These are phyloP conservation scores for Pseudoatta argentina DNA, from an alignment of 1,140 invertebrate genomes.

Conservation along the genomic window DNA sequence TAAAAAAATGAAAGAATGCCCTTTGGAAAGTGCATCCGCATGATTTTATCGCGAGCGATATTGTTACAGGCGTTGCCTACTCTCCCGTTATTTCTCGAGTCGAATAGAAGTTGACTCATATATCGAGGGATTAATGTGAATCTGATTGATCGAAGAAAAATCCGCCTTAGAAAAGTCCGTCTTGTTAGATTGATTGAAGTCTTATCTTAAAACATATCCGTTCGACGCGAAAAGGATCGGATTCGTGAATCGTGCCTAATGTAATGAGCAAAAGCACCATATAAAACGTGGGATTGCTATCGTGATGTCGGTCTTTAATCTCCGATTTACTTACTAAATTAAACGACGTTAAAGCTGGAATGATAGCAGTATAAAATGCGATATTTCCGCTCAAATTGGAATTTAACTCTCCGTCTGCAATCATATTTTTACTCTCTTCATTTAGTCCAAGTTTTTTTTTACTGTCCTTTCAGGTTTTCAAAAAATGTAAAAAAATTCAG, in stretches of 20 bases:
- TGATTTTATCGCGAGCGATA: constrained; percentile 37
- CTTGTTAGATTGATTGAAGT: constrained; percentile 53
- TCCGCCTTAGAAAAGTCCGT: constrained; percentile 31
- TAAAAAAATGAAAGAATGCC: neutral
- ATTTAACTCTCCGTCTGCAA: neutral
- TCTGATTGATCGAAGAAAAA: constrained; percentile 47
- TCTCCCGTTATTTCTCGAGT: constrained; percentile 5
- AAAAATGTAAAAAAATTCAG: too few species aligned
- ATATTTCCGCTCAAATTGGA: neutral
- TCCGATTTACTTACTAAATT: constrained; percentile 50
- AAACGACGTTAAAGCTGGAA: constrained; percentile 10
- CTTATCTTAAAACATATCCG: constrained; percentile 51
- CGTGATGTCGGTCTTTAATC: neutral
- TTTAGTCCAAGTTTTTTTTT: too few species aligned
- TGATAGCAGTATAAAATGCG: neutral
- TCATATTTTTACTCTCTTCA: too few species aligned
- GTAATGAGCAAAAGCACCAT: constrained; percentile 50
- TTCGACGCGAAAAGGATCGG: constrained; percentile 28
- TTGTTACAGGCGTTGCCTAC: constrained; percentile 28
- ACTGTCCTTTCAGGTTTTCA: too few species aligned
- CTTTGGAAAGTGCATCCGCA: constrained; percentile 31
- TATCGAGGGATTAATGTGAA: constrained; percentile 41
- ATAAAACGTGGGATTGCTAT: constrained; percentile 27
- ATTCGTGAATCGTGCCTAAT: constrained; percentile 42
- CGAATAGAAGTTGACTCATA: neutral